Evolutionary conservation across 2,113 vertebrate genomes (phyloP).

Genomic region (Muscicapa adusta): DNA sequence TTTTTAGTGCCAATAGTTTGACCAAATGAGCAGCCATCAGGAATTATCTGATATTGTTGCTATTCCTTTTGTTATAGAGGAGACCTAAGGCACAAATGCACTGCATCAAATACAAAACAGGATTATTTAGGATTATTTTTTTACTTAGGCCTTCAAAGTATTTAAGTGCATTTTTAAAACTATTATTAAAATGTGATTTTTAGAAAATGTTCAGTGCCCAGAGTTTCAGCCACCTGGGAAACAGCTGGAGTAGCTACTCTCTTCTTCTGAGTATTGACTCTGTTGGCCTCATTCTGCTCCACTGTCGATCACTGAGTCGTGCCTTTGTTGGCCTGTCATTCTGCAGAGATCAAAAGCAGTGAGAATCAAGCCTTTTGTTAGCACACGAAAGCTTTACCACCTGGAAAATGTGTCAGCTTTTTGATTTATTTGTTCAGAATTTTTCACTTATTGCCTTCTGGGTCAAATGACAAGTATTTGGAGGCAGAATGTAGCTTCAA

Average conservation of each 20-base stretch:
- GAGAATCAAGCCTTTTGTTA: conserved; percentile 19
- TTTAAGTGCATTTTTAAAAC: not conserved
- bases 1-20: not conserved
- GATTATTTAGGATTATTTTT: not conserved
- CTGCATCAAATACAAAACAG: accelerated
- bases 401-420: conserved; percentile 10
- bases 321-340: not conserved
- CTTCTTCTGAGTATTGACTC: not conserved
- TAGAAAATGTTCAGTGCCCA: not conserved
- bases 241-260: not conserved
- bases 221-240: not conserved
- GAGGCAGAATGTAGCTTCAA: conserved; percentile 35
- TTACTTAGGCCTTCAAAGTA: not conserved
- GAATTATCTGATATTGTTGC: not conserved
- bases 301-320: not conserved
- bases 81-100: not conserved
- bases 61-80: not conserved
- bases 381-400: not conserved
- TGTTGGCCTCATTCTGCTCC: conserved; percentile 6
- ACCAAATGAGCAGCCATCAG: not conserved
- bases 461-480: conserved; percentile 46
- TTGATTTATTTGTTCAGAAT: conserved; percentile 28
- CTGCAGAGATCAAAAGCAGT: conserved; percentile 25
- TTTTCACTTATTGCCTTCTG: conserved; percentile 43
- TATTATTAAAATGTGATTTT: not conserved